Base-by-base conservation (phyloP, 2,888 invertebrate species). In the Drosophila meridionalis region DNA sequence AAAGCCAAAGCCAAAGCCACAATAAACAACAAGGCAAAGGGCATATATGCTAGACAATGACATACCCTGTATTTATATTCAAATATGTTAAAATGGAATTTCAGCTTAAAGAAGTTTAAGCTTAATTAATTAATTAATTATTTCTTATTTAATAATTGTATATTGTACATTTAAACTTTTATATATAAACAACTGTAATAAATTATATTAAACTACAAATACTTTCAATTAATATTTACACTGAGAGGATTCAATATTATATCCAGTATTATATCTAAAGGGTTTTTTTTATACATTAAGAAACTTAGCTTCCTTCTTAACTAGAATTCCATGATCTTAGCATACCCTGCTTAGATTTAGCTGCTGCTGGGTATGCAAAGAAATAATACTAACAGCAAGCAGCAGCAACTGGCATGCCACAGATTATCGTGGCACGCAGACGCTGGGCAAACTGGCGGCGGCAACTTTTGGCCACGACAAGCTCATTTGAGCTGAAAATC, bases 401-500 rank as follows among this genome's bases (percentile, higher is more conserved):
- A 48, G 43, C 14, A 38, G 36, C 36, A 59, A 55, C 48, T 63
- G 70, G 67, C 66, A 70, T 76, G 65, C 64, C 64, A 61, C 67
- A 81, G 78, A 78, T 78, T 78, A 78, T 82, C 78, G 73, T 81
- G 65, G 56, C 65, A 58, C 62, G 70, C 65, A 66, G 67, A 76
- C 58, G 69, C 74, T 67, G 64, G 38, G 52, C 52, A 48, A 76
- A 81, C 78, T 73, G 80, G 58, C 59, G 68, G 69, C 80, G 69
- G 71, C 58, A 73, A 80, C 71, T 77, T 80, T 81, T 67, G 78
- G 81, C 80, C 65, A 74, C 65, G 61, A 83, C 69, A 83, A 78
- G 68, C 72, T 74, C 83, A 87, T 88, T 83, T 83, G 59, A 75
- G 77, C 73, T 72, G 74, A 71, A 87, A 79, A 78, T 72, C 87